Base-by-base conservation (phyloP, 2,888 invertebrate genomes). In the Petrophora chlorosata region DNA sequence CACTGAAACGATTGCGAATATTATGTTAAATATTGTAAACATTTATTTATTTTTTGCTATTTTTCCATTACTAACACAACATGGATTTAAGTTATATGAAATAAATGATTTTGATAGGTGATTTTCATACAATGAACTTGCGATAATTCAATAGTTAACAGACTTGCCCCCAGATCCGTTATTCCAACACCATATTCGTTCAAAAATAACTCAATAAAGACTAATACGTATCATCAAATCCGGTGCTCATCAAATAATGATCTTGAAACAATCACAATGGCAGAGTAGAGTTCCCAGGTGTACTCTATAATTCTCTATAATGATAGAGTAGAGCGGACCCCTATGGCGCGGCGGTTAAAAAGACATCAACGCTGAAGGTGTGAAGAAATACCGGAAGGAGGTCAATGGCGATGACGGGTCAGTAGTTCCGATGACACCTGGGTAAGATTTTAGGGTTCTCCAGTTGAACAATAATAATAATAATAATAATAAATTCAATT, bases 341-440 rank as follows among this genome's bases (percentile, higher is more conserved):
- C 44, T 25, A 33, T 44, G 13, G 32, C 12, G 22, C 17, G 28
- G 36, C 53, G 15, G 73, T 79, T 79, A 79, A 66, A 79, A 78
- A 56, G 51, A 34, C 76, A 77, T 79, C 74, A 79, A 34, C 61
- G 51, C 55, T 56, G 67, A 59, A 59, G 65, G 66, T 71, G 76
- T 70, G 76, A 74, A 55, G 65, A 65, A 62, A 30, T 41, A 56
- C 74, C 74, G 77, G 78, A 76, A 70, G 61, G 66, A 67, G 74
- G 74, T 76, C 76, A 72, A 47, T 70, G 67, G 64, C 53, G 47
- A 47, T 51, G 29, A 32, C 68, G 70, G 73, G 56, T 63, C 65
- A 62, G 34, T 39, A 32, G 65, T 70, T 77, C 70, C 69, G 44
- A 44, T 64, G 59, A 60, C 78, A 78, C 74, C 78, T 78, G 76